Evolutionary conservation across 1,140 invertebrate genomes (phyloP).

Genomic region (Brevipalpus yothersi): DNA sequence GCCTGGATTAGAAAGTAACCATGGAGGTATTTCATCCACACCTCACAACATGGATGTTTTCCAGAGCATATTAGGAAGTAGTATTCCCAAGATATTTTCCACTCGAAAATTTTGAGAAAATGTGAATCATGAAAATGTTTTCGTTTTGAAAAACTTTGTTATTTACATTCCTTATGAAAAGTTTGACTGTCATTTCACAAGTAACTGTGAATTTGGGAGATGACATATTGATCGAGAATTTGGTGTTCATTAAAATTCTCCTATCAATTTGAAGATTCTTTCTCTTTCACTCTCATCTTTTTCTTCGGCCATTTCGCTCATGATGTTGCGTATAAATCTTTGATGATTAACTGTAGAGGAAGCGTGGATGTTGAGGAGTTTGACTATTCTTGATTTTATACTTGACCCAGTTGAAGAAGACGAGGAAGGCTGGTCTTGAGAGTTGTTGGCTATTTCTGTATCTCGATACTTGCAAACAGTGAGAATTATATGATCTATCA

Average conservation of each 20-base stretch:
- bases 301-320: constrained; percentile 5
- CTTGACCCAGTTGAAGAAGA: not conserved
- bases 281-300: constrained; percentile 1
- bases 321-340: constrained; percentile 2
- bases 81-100: no score
- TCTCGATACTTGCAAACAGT: constrained; percentile 44
- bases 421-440: not conserved
- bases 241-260: constrained; percentile 3
- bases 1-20: no score
- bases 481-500: constrained; percentile 82
- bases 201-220: no score
- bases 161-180: no score
- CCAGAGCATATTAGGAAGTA: no score
- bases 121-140: no score
- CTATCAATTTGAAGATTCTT: constrained; percentile 3
- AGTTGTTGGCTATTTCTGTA: not conserved
- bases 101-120: no score
- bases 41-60: no score
- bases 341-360: constrained; percentile 4
- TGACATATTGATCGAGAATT: not conserved
- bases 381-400: constrained; percentile 5
- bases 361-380: constrained; percentile 5
- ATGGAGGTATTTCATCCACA: no score
- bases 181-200: no score
- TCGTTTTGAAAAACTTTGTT: no score